Evolutionary conservation across 2,797 vertebrate genomes (phyloP).

Genomic region (Fistularia tabacaria): DNA sequence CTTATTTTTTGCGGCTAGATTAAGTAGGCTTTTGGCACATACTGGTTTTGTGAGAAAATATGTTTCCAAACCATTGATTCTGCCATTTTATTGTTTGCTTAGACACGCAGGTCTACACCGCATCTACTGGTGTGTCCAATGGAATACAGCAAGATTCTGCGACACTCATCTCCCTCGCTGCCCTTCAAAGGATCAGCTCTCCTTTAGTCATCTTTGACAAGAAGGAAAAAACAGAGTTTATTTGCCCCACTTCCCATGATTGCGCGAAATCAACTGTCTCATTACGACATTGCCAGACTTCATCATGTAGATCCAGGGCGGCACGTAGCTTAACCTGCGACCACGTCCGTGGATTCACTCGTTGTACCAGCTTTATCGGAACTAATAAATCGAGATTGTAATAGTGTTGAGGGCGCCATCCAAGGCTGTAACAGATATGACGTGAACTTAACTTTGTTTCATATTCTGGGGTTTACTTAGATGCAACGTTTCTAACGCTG

Average conservation of each 20-base stretch:
- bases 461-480: too few species aligned
- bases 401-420: too few species aligned
- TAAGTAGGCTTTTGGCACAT: too few species aligned
- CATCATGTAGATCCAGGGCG: conserved; percentile 19
- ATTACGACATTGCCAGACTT: conserved; percentile 33
- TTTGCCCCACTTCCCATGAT: background rate
- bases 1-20: too few species aligned
- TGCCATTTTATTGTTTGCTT: background rate
- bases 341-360: background rate
- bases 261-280: conserved; percentile 1
- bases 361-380: background rate
- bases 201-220: background rate
- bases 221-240: background rate
- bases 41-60: too few species aligned
- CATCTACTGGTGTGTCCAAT: conserved; percentile 60
- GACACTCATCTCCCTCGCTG: conserved; percentile 21
- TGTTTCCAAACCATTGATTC: too few species aligned
- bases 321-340: conserved; percentile 53
- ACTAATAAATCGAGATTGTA: too few species aligned
- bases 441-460: background rate
- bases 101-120: conserved; percentile 5
- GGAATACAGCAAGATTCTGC: conserved; percentile 58
- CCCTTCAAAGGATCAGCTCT: conserved; percentile 18
- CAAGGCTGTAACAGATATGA: too few species aligned
- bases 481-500: too few species aligned